Percentiles rank a stretch among this genome's conserved stretches.
Conservation (phyloP, 2,888 invertebrate species). For the Drosophila leonis region DNA sequence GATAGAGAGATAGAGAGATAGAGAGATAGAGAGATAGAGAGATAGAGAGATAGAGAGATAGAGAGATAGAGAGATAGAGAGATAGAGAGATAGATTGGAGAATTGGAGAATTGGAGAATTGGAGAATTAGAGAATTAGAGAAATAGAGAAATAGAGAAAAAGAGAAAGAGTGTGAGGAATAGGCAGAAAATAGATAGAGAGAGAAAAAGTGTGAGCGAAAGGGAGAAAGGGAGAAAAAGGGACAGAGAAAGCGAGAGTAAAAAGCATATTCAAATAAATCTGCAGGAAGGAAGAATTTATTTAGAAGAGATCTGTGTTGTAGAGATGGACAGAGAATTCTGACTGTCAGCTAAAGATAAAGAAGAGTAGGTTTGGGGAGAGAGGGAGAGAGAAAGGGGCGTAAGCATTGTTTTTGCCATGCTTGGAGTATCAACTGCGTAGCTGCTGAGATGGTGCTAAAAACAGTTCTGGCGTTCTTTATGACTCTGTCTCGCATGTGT, state of each 20-base stretch:
- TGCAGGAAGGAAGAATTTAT: not conserved
- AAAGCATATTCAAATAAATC: not conserved
- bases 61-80: too few species aligned
- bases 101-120: too few species aligned
- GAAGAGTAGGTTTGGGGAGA: not conserved
- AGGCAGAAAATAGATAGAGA: not conserved
- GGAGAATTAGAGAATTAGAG: not conserved
- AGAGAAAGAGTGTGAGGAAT: too few species aligned
- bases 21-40: not conserved
- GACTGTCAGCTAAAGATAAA: not conserved
- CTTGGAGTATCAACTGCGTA: slow-evolving; percentile 1
- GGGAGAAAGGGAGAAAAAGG: not conserved
- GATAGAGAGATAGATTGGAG: too few species aligned
- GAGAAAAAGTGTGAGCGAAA: not conserved
- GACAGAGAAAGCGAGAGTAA: not conserved
- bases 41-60: not conserved
- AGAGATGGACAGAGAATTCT: not conserved
- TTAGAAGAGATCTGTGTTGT: not conserved
- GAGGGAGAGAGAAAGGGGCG: not conserved
- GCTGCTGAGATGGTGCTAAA: slow-evolving; percentile 4
- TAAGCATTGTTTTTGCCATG: not conserved
- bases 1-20: not conserved
- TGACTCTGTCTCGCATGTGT: slow-evolving; percentile 1
- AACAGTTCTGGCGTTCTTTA: not conserved
- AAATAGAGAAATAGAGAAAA: not conserved